Conservation (phyloP, 2,888 invertebrate species). For the Eucera pruinosa region DNA sequence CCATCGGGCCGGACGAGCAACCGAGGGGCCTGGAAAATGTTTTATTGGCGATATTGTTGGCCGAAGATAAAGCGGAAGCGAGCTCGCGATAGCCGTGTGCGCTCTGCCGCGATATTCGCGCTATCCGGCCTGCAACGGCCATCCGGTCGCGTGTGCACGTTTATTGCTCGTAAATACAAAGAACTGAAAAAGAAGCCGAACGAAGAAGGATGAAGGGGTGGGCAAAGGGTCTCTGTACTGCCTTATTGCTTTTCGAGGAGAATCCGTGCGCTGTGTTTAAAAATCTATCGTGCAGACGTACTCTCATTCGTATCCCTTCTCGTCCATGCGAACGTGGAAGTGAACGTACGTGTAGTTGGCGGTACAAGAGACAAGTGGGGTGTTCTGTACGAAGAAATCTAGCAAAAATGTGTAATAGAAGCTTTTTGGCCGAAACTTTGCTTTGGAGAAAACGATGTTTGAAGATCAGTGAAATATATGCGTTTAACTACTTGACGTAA, state of each 20-base stretch:
- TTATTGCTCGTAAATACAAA: slow-evolving; percentile 66
- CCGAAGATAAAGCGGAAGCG: slow-evolving; percentile 47
- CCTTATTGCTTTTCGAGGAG: slow-evolving; percentile 55
- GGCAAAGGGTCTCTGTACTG: slow-evolving; percentile 28
- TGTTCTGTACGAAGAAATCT: too few species aligned
- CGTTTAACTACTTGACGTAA: too few species aligned
- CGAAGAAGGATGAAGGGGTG: background rate
- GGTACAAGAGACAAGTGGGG: too few species aligned
- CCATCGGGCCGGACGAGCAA: slow-evolving; percentile 29
- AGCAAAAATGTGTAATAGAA: too few species aligned
- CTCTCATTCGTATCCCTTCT: too few species aligned
- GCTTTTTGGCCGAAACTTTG: too few species aligned
- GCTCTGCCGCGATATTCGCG: slow-evolving; percentile 53
- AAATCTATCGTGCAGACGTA: slow-evolving; percentile 45
- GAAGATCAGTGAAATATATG: too few species aligned
- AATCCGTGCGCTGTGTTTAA: slow-evolving; percentile 35
- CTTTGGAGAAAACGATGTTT: too few species aligned
- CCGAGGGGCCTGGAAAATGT: slow-evolving; percentile 43
- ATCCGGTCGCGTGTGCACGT: slow-evolving; percentile 46
- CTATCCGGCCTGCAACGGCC: slow-evolving; percentile 38
- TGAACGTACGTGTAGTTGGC: too few species aligned
- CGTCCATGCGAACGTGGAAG: too few species aligned
- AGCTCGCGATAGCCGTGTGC: slow-evolving; percentile 37
- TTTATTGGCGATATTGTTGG: slow-evolving; percentile 60
- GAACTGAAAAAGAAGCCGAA: slow-evolving; percentile 42